Evolutionary conservation across 1,140 invertebrate species (phyloP), one percentile per base, ranked within the genome.

Genomic region (Caenorhabditis briggsae): DNA sequence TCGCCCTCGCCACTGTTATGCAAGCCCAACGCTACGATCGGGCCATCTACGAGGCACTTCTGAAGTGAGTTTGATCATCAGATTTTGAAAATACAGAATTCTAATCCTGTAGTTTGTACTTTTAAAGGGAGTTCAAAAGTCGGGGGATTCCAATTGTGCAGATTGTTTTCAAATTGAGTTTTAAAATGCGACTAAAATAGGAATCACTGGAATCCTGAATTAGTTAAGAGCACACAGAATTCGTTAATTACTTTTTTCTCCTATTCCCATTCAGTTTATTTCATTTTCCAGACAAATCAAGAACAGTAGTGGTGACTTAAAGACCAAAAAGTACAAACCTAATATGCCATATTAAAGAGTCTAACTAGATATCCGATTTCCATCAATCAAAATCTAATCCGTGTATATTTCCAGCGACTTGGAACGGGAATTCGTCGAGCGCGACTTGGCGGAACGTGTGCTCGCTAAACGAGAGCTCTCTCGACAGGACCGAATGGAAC

Each of bases 361-460:
- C n/a, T 33, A 33, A 33, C 33, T 33, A 33, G 33, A 33, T 33
- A 33, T 33, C 33, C 33, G 33, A 33, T 33, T 33, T 33, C n/a
- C 56, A 58, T 8, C n/a, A 20, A n/a, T 58, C 16, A 58, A 18
- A 20, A 8, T 50, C 7, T 14, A 25, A 46, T 16, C 9, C 9
- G 5, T 33, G 2, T 43, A 0, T 18, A 23, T 48, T 88, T 88
- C 56, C 87, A 88, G 87, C 65, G 84, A 88, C 25, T 46, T 88
- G 33, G 85, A 88, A 74, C 84, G 87, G 7, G 64, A 86, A 56
- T 41, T 82, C n/a, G 87, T 78, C 18, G 84, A 84, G 23, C 84
- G 85, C 14, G 70, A 78, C 20, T 50, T 82, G 48, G 87, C 84
- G 25, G 78, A 84, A 55, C 84, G 83, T 33, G 70, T 78, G 41